Percentiles rank a stretch among this genome's conserved stretches.
These are phyloP conservation scores for Haplotaxodon microlepis DNA, from an alignment of 2,113 vertebrate genomes.

Conservation along the genomic window DNA sequence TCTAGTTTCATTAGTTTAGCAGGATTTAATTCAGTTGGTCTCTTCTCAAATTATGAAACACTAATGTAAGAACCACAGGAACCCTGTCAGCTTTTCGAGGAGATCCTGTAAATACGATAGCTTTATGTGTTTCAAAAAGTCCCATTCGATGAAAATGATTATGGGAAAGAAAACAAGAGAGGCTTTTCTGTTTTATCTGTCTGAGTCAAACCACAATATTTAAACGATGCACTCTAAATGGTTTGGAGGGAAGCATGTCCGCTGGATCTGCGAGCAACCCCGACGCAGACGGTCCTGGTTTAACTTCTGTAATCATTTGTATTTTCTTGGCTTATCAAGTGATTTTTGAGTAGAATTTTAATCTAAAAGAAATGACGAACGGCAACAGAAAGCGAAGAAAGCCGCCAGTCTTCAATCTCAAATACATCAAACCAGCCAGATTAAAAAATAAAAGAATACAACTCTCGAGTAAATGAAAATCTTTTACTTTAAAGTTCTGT, in stretches of 20 bases:
- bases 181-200: neutral
- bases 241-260: neutral
- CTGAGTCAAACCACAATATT: neutral
- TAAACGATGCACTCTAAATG: neutral
- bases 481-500: neutral
- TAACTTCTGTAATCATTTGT: neutral
- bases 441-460: neutral
- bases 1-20: neutral
- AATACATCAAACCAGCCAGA: neutral
- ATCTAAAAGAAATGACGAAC: neutral
- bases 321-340: neutral
- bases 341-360: neutral
- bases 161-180: neutral
- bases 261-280: neutral
- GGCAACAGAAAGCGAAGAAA: neutral
- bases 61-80: neutral
- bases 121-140: neutral
- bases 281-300: neutral
- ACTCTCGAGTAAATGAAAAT: neutral
- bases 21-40: neutral
- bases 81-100: neutral
- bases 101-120: neutral
- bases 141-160: neutral
- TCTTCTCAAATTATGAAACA: neutral
- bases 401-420: neutral